Evolutionary conservation across 2,797 vertebrate genomes (phyloP), one percentile per base, ranked within the genome.

Genomic region (Steatocranus sp.): DNA sequence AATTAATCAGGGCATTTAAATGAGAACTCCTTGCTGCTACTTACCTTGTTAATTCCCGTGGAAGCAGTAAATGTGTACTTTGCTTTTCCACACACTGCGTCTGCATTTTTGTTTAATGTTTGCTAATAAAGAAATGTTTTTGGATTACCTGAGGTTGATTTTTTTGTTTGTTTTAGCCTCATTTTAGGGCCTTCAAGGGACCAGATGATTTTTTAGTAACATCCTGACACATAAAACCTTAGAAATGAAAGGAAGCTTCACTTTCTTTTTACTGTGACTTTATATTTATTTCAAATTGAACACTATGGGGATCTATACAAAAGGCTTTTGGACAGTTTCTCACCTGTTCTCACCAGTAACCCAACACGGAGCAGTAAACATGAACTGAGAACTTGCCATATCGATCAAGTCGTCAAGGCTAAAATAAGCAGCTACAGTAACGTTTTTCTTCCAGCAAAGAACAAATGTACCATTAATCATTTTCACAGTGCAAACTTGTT

Each of bases 401-500:
- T 17, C 46, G 48, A 75, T 83, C 27, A 34, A 15, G 32, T 58
- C n/a, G 53, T 63, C 34, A 83, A 76, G 83, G 78, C 83, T 79
- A 32, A 56, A 58, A 32, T 73, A 20, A 78, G 80, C 63, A 79
- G 79, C 78, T 80, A 87, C 56, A 80, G 78, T 54, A 34, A 23
- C 30, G 51, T 75, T 49, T 61, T 80, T 48, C 56, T 56, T 50
- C 79, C 74, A 75, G 79, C 75, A 75, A 41, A 82, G 70, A 68
- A 15, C 23, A 50, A 70, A 79, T 48, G 50, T 78, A 38, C 53
- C 32, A 30, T 23, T 46, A 38, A 54, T 80, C 74, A 17, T 63
- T 83, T 89, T 78, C 63, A 85, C 83, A 83, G 83, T 83, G 83
- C 77, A 78, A 87, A 89, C 85, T 83, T 34, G 27, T 83, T 41